Evolutionary conservation across 2,888 invertebrate genomes (phyloP).

Genomic region (Boloria selene): DNA sequence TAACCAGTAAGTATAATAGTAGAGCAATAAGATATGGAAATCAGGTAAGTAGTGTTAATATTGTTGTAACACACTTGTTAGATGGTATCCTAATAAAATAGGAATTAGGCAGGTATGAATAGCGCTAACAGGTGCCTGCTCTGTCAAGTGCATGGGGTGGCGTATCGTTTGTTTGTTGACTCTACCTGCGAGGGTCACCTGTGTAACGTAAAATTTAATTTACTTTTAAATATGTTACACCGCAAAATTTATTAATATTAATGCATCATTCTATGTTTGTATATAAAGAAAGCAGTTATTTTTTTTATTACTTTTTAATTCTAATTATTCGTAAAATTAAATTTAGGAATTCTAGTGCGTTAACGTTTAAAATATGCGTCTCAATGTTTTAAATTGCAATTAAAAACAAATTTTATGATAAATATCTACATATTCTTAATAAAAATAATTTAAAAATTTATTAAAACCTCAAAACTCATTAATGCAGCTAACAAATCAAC

Average conservation of each 20-base stretch:
- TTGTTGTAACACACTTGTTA: not conserved
- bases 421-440: too few relatives aligned
- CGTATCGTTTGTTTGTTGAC: constrained; percentile 22
- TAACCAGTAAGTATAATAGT: too few relatives aligned
- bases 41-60: too few relatives aligned
- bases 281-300: not conserved
- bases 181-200: constrained; percentile 32
- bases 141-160: constrained; percentile 33
- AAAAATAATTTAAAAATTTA: too few relatives aligned
- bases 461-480: too few relatives aligned
- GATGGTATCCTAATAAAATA: not conserved
- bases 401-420: too few relatives aligned
- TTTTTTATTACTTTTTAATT: constrained; percentile 9
- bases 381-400: too few relatives aligned
- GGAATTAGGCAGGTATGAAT: constrained; percentile 12
- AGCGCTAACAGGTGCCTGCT: constrained; percentile 29
- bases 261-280: not conserved
- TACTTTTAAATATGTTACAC: constrained; percentile 2
- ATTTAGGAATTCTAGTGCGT: too few relatives aligned
- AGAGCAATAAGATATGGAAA: too few relatives aligned
- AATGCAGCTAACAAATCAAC: too few relatives aligned
- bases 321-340: not conserved
- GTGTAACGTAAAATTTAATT: constrained; percentile 20
- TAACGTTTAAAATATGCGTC: too few relatives aligned
- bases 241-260: constrained; percentile 6